phyloP scores from a whole-genome alignment of 2,888 invertebrate species.

The Acanthosepion esculentum region DNA sequence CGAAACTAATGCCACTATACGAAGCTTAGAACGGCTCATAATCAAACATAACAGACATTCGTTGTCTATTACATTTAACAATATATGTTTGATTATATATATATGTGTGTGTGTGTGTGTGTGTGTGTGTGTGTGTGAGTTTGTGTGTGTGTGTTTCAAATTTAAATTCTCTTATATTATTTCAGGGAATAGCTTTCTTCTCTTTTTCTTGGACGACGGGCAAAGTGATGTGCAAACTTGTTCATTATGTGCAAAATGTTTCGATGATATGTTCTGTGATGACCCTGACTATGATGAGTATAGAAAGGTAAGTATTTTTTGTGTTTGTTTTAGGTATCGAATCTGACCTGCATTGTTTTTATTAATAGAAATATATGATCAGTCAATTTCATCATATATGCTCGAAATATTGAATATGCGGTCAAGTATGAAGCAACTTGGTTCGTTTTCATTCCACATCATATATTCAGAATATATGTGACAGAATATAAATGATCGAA shows the following conservation, averaged over 20 bases:
- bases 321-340: not conserved
- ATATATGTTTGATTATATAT: too few relatives aligned
- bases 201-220: constrained; percentile 83
- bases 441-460: too few relatives aligned
- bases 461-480: not conserved
- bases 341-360: too few relatives aligned
- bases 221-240: constrained; percentile 81
- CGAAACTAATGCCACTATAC: too few relatives aligned
- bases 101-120: too few relatives aligned
- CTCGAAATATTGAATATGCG: not conserved
- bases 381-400: not conserved
- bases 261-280: constrained; percentile 84
- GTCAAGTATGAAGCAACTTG: not conserved
- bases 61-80: too few relatives aligned
- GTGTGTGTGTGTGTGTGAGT: too few relatives aligned
- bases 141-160: too few relatives aligned
- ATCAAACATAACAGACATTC: too few relatives aligned
- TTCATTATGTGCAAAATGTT: constrained; percentile 84
- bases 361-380: too few relatives aligned
- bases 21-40: too few relatives aligned
- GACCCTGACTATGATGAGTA: constrained; percentile 83
- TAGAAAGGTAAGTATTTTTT: constrained; percentile 80
- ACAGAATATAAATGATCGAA: not conserved
- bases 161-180: constrained; percentile 47
- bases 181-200: constrained; percentile 81